These are phyloP conservation scores for Drosophila bocqueti DNA, from an alignment of 1,140 invertebrate species.

Conservation along the genomic window DNA sequence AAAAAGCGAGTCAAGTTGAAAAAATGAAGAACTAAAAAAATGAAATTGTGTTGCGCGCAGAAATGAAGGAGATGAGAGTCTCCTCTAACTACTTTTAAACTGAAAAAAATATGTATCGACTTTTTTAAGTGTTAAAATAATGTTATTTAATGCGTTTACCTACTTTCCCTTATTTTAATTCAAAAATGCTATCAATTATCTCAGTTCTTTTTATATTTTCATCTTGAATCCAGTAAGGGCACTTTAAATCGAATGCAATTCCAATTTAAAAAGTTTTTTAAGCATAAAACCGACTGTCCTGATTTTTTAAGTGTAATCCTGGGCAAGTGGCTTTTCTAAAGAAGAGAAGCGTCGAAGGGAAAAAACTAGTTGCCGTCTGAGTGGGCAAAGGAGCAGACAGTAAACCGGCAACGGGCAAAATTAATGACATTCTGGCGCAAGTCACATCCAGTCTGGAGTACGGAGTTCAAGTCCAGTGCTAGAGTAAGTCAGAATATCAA, in stretches of 20 bases:
- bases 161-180: not conserved
- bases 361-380: slow-evolving; percentile 49
- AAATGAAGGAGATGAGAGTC: not conserved
- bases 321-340: slow-evolving; percentile 30
- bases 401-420: slow-evolving; percentile 42
- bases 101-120: not conserved
- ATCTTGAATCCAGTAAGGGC: not conserved
- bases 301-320: slow-evolving; percentile 3
- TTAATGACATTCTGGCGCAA: slow-evolving; percentile 57
- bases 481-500: slow-evolving; percentile 26
- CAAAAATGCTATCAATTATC: too few species aligned
- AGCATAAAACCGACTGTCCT: not conserved
- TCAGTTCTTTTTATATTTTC: not conserved
- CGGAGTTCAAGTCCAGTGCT: slow-evolving; percentile 17
- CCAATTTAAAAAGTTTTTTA: not conserved
- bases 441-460: slow-evolving; percentile 43
- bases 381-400: slow-evolving; percentile 27
- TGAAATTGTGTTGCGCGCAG: slow-evolving; percentile 12
- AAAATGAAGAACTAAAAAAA: slow-evolving; percentile 4
- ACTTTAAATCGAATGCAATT: not conserved
- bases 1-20: slow-evolving; percentile 46
- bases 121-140: not conserved
- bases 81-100: slow-evolving; percentile 1
- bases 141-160: too few species aligned
- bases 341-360: slow-evolving; percentile 12